Percentiles rank a stretch among this genome's conserved stretches.
phyloP scores from a whole-genome alignment of 2,888 invertebrate species.

The Candidula unifasciata region DNA sequence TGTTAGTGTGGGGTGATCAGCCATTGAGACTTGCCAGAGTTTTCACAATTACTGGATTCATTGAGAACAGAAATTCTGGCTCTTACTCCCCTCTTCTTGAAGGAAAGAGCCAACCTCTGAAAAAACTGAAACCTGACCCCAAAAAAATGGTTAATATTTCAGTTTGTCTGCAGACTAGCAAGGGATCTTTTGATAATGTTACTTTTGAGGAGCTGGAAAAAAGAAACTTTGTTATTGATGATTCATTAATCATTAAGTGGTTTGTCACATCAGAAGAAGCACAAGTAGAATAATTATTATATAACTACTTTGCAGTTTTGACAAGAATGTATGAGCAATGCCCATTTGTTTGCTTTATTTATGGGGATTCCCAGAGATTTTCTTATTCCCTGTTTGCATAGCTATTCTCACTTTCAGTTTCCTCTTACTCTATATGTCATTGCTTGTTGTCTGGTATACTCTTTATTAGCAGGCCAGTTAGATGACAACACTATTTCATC shows the following conservation, averaged over 20 bases:
- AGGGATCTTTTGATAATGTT: slow-evolving; percentile 24
- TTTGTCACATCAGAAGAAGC: slow-evolving; percentile 12
- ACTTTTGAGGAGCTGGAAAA: slow-evolving; percentile 22
- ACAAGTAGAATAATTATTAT: not conserved
- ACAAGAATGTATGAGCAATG: no score
- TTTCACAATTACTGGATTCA: slow-evolving; percentile 16
- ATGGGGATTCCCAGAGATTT: no score
- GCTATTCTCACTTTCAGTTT: no score
- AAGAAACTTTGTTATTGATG: slow-evolving; percentile 24
- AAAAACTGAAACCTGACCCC: slow-evolving; percentile 9
- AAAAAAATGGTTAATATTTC: not conserved
- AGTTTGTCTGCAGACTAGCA: slow-evolving; percentile 21
- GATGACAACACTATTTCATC: no score
- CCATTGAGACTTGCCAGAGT: not conserved
- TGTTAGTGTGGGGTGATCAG: slow-evolving; percentile 11
- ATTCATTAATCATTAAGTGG: slow-evolving; percentile 27
- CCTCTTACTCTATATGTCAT: no score
- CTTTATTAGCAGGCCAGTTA: no score
- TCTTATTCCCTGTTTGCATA: no score
- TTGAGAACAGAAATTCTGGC: slow-evolving; percentile 30
- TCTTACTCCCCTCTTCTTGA: slow-evolving; percentile 27
- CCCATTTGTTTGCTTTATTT: no score
- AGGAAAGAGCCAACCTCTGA: not conserved
- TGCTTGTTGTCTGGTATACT: no score
- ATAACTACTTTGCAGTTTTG: no score